Percentiles rank a stretch among this genome's conserved stretches.
Evolutionary conservation across 2,888 invertebrate genomes (phyloP).

Genomic region (Oxytorus armatus): DNA sequence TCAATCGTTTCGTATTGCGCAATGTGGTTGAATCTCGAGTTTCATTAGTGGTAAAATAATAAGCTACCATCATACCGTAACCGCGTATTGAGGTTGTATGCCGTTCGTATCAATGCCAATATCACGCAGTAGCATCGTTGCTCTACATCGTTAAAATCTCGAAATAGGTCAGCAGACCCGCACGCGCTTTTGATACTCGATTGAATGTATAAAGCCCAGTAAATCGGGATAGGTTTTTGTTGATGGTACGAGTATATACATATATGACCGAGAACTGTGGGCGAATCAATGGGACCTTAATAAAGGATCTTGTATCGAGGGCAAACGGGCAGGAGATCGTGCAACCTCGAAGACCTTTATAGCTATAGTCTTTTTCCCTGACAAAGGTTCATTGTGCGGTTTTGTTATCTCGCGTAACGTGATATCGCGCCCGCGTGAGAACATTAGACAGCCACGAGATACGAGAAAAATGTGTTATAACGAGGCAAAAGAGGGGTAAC

Average conservation of each 20-base stretch:
- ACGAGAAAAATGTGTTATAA: slow-evolving; percentile 34
- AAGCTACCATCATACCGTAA: slow-evolving; percentile 2
- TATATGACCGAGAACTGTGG: slow-evolving; percentile 13
- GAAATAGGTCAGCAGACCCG: slow-evolving; percentile 51
- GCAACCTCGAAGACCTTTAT: slow-evolving; percentile 25
- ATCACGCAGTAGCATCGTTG: not conserved
- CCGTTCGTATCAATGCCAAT: not conserved
- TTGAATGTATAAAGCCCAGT: slow-evolving; percentile 17
- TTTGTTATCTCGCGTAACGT: slow-evolving; percentile 62
- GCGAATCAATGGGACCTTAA: slow-evolving; percentile 54
- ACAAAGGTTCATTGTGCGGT: slow-evolving; percentile 61
- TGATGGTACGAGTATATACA: not conserved
- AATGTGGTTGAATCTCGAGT: not conserved
- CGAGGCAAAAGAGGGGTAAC: slow-evolving; percentile 6
- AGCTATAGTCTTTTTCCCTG: slow-evolving; percentile 6
- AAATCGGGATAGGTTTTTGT: slow-evolving; percentile 24
- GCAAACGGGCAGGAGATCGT: slow-evolving; percentile 42
- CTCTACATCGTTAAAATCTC: not conserved
- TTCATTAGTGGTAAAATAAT: slow-evolving; percentile 9
- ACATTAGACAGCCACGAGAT: slow-evolving; percentile 37
- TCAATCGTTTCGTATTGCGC: no score
- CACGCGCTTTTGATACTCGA: slow-evolving; percentile 31
- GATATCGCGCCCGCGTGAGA: slow-evolving; percentile 50
- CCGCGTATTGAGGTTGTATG: not conserved
- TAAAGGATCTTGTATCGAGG: slow-evolving; percentile 34